Conservation (phyloP, 2,888 invertebrate species). For the Abrostola tripartita region DNA sequence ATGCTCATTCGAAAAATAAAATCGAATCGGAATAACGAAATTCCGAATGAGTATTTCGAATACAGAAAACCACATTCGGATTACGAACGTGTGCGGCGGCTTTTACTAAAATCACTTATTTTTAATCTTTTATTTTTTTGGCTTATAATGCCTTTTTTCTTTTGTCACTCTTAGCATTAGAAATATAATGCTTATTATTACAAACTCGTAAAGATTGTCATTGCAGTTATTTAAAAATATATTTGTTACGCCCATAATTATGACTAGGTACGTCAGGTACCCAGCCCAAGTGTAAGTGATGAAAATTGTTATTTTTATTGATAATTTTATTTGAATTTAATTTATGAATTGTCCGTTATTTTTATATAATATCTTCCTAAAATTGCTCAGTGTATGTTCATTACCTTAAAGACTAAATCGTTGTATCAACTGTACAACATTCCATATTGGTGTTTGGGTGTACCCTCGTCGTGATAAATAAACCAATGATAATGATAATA, state of each 20-base stretch:
- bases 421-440: constrained; percentile 63
- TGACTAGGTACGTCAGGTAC: constrained; percentile 6
- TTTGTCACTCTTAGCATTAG: too few relatives aligned
- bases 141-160: too few relatives aligned
- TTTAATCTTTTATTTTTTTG: too few relatives aligned
- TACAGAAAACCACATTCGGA: too few relatives aligned
- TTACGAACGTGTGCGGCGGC: too few relatives aligned
- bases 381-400: constrained; percentile 58
- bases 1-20: not conserved
- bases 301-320: constrained; percentile 24
- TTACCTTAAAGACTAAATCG: constrained; percentile 46
- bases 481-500: constrained; percentile 75
- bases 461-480: constrained; percentile 77
- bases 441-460: constrained; percentile 67
- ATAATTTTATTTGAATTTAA: constrained; percentile 17
- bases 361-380: constrained; percentile 37
- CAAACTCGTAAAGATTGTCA: too few relatives aligned
- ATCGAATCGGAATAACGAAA: too few relatives aligned
- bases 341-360: constrained; percentile 14
- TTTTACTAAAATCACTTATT: too few relatives aligned
- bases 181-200: too few relatives aligned
- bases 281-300: constrained; percentile 8
- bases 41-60: too few relatives aligned
- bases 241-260: constrained; percentile 27
- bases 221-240: not conserved